Evolutionary conservation across 2,888 invertebrate species (phyloP), one percentile per base, ranked within the genome.

Genomic region (Protula sp.): DNA sequence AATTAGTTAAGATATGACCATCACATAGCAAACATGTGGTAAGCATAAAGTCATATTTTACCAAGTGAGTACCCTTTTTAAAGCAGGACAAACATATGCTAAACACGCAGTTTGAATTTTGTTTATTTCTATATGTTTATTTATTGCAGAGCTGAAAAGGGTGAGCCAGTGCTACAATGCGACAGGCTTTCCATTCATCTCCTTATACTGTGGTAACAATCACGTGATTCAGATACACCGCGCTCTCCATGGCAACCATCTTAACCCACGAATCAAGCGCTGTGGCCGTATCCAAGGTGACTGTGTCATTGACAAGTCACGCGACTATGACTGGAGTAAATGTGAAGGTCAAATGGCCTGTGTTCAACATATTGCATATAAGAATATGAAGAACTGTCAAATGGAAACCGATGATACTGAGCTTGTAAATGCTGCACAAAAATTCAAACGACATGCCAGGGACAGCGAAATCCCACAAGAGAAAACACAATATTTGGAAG

Each of bases 141-240:
- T 30, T 9, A 19, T 27, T 57, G 9, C 59, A 62, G 60, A 48
- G 5, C 9, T 51, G 3, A 63, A 60, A 28, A 29, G 28, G 31
- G 55, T 57, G 27, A 58, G 56, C 26, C 63, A 63, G 47, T 63
- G 63, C 28, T 58, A 58, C 47, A 5, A 29, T 14, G 27, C 2
- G 4, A n/a, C 27, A n/a, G 38, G 51, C n/a, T 54, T 63, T 30
- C 38, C 63, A 27, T 63, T 63, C 45, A 58, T 63, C 9, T 61
- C 63, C 27, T 54, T 63, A 2, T 63, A 58, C 54, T 63, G 63
- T 56, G 63, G 63, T n/a, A 45, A 22, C 31, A 22, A 54, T 29
- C 55, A 51, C 24, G 61, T 63, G 24, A 61, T 63, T 30, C 60
- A 55, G 1, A 58, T 63, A 3, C 22, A 58, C 24, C 28, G 30